Base-by-base conservation (phyloP, 2,113 vertebrate species). In the Scytalopus superciliaris region DNA sequence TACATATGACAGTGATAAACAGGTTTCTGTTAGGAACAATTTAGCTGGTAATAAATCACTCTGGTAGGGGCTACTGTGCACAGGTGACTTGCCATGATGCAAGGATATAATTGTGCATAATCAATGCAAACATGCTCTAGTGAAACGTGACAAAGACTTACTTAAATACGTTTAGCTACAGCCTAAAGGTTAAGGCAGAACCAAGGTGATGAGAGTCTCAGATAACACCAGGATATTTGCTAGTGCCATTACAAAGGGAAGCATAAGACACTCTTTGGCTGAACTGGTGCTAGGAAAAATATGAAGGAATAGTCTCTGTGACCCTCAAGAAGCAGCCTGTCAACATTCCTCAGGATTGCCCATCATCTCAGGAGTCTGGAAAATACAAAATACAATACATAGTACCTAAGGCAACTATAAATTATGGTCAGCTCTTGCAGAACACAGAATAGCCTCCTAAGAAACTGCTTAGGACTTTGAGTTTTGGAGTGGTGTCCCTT, bases 31-130 rank as follows among this genome's bases (percentile, higher is more conserved):
- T 97, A 87, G 76, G 84, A 98, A 96, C 94, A 96, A 93, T 97
- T 97, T 87, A 95, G 77, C 47, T 69, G 49, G 87, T 91, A 97
- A 98, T 98, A 98, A 97, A 98, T 98, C 97, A 98, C 52, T 69
- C 59, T 14, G 35, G 86, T 89, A 84, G 72, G 27, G 72, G 40
- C 33, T 80, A 62, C 82, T 69, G 77, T 92, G 57, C 82, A 81
- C 89, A 97, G 86, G 87, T 94, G 90, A 95, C 84, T 73, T 85
- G 55, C 42, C 85, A 88, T 69, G 84, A 97, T 80, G 84, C 55
- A 67, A 84, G 73, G 68, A 85, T 90, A 90, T 93, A 93, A 91
- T 89, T 97, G 83, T 94, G 87, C 94, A 96, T 97, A 97, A 97
- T 96, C 97, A 97, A 96, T 94, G 94, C 84, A 95, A 93, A 81